A percentile compares a stretch with the other conserved stretches of the same genome.
Evolutionary conservation across 1,140 invertebrate species (phyloP).

Genomic region (Druon quercuslanigerum): DNA sequence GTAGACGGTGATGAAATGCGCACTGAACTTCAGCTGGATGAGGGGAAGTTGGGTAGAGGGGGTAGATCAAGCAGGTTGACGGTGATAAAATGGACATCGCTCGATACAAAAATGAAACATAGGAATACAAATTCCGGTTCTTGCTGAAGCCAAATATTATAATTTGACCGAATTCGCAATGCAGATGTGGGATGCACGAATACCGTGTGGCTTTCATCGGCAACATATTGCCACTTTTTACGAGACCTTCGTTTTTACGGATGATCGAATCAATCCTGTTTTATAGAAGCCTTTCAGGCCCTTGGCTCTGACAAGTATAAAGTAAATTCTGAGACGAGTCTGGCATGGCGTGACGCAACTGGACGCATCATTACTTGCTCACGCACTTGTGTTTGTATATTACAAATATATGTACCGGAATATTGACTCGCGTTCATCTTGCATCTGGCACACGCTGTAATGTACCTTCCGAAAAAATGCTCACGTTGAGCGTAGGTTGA

Average conservation of each 20-base stretch:
- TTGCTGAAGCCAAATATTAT: too few species aligned
- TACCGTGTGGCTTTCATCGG: not conserved
- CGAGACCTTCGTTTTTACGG: not conserved
- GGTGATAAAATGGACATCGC: too few species aligned
- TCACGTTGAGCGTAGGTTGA: not conserved
- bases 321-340: constrained; percentile 10
- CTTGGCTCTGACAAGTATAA: not conserved
- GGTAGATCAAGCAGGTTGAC: too few species aligned
- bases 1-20: too few species aligned
- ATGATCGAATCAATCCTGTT: constrained; percentile 1
- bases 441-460: not conserved
- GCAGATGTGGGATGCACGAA: not conserved
- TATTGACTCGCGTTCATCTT: not conserved
- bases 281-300: not conserved
- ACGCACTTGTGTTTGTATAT: not conserved
- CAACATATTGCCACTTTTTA: constrained; percentile 14
- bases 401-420: not conserved
- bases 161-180: not conserved
- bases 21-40: too few species aligned
- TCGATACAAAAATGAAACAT: too few species aligned
- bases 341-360: constrained; percentile 3
- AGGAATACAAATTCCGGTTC: too few species aligned
- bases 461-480: not conserved
- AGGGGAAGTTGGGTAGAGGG: too few species aligned
- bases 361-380: constrained; percentile 1